phyloP scores from a whole-genome alignment of 2,888 invertebrate genomes.

The Erpobdella octoculata region DNA sequence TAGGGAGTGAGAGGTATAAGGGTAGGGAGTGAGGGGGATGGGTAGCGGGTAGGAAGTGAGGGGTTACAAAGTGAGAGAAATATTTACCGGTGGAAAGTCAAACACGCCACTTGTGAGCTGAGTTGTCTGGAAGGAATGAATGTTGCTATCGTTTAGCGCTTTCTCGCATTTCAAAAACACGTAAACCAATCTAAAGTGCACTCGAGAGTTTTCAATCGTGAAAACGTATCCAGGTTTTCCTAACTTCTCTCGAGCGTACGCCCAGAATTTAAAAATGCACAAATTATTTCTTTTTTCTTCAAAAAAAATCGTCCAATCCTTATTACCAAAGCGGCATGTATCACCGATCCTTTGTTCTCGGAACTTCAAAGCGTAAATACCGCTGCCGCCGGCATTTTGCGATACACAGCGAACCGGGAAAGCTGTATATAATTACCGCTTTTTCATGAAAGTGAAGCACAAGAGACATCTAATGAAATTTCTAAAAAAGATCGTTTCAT shows the following conservation, averaged over 20 bases:
- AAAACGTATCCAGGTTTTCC: conserved; percentile 7
- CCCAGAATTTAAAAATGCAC: neutral
- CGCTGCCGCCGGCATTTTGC: conserved; percentile 13
- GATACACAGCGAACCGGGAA: conserved; percentile 12
- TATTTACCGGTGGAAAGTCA: no score
- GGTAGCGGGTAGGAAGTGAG: no score
- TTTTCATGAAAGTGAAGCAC: conserved; percentile 8
- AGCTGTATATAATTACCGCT: conserved; percentile 12
- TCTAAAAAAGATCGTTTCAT: conserved; percentile 13
- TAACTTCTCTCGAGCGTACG: neutral
- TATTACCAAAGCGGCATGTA: conserved; percentile 13
- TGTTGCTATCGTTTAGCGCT: no score
- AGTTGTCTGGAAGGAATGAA: no score
- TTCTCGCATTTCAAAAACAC: no score
- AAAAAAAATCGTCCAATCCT: conserved; percentile 11
- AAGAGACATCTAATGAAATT: conserved; percentile 13
- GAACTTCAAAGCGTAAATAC: conserved; percentile 12
- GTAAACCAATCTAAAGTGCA: neutral
- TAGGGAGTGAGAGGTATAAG: no score
- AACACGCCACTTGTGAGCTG: no score
- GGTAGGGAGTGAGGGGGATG: no score
- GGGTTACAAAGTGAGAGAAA: no score
- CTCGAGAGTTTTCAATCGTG: neutral
- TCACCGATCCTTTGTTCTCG: conserved; percentile 12
- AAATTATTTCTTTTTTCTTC: conserved; percentile 3